A percentile compares a stretch with the other conserved stretches of the same genome.
phyloP scores from a whole-genome alignment of 2,113 vertebrate genomes.

The Vicugna pacos region DNA sequence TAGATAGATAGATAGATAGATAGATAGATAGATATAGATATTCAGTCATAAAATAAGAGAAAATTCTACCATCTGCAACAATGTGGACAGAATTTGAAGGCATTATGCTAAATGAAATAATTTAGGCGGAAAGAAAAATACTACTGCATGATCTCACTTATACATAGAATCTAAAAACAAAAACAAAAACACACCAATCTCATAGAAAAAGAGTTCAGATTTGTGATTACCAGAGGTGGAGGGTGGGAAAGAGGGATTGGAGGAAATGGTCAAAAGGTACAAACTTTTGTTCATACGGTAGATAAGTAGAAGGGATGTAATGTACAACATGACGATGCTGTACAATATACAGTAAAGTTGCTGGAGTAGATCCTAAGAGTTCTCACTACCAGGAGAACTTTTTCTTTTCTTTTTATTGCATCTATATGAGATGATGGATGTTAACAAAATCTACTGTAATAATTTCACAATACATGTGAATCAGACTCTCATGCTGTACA shows the following conservation, averaged over 20 bases:
- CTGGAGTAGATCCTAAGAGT: background rate
- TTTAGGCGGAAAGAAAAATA: background rate
- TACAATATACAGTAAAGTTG: background rate
- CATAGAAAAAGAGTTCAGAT: background rate
- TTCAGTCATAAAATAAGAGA: background rate
- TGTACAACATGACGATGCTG: background rate
- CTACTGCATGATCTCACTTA: background rate
- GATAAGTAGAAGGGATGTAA: no score
- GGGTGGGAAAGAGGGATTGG: background rate
- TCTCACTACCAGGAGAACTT: background rate
- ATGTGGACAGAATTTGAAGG: background rate
- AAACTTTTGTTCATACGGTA: background rate
- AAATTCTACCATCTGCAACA: background rate
- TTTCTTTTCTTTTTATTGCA: background rate
- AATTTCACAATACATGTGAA: background rate
- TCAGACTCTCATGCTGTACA: background rate
- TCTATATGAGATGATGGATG: background rate
- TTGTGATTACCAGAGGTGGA: background rate
- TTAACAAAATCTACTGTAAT: background rate
- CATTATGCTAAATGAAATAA: background rate
- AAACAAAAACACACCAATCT: background rate
- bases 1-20: background rate
- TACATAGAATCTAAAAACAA: background rate
- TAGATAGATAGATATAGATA: background rate
- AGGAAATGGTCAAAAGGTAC: background rate